Evolutionary conservation across 1,140 invertebrate genomes (phyloP).

Genomic region (Venturia canescens): DNA sequence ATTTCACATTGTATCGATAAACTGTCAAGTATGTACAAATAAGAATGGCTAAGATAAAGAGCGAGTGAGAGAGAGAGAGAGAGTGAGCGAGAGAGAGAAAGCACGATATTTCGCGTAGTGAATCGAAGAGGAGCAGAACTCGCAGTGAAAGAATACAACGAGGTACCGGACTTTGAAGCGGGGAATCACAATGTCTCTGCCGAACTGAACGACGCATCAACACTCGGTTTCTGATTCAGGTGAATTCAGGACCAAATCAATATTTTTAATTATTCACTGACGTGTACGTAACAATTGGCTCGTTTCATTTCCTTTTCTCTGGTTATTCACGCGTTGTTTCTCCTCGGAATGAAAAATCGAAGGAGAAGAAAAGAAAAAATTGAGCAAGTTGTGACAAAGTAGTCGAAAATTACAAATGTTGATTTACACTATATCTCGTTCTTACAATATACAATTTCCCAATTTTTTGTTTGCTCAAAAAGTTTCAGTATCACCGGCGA

Average conservation of each 20-base stretch:
- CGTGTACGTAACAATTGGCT: slow-evolving; percentile 14
- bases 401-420: slow-evolving; percentile 68
- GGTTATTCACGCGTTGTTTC: background rate
- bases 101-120: slow-evolving; percentile 37
- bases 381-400: background rate
- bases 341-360: background rate
- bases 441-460: slow-evolving; percentile 23
- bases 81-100: slow-evolving; percentile 4
- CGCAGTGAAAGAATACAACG: slow-evolving; percentile 36
- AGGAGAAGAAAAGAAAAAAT: background rate
- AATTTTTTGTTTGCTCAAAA: slow-evolving; percentile 20
- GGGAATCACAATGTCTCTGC: slow-evolving; percentile 48
- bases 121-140: slow-evolving; percentile 41
- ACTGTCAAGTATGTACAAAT: slow-evolving; percentile 40
- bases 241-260: slow-evolving; percentile 77
- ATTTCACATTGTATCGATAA: slow-evolving; percentile 14
- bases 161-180: slow-evolving; percentile 31
- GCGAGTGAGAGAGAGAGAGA: background rate
- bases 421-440: slow-evolving; percentile 60
- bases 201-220: slow-evolving; percentile 65
- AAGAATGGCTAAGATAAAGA: slow-evolving; percentile 30
- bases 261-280: slow-evolving; percentile 67
- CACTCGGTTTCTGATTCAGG: slow-evolving; percentile 75
- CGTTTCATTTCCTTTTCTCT: slow-evolving; percentile 28
- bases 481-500: slow-evolving; percentile 35